phyloP scores from a whole-genome alignment of 2,797 vertebrate species.

The Carcharodon carcharias region DNA sequence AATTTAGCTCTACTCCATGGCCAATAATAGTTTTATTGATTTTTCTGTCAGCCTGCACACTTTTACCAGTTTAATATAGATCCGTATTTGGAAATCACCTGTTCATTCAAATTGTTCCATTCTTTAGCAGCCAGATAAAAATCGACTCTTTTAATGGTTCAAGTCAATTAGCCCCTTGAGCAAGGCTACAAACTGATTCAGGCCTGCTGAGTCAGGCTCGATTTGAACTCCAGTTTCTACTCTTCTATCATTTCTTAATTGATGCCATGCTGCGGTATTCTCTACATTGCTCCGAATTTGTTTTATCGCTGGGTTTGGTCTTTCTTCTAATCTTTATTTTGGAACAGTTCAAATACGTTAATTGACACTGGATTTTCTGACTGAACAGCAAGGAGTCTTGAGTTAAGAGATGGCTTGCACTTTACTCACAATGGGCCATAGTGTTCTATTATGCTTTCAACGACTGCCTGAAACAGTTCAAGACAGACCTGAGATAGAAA shows the following conservation, averaged over 20 bases:
- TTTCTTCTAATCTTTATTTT: constrained; percentile 34
- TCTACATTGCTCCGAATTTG: not conserved
- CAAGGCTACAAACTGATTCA: constrained; percentile 80
- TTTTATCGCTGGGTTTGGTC: constrained; percentile 20
- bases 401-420: constrained; percentile 23
- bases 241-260: constrained; percentile 69
- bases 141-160: constrained; percentile 24
- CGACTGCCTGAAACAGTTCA: not conserved
- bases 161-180: constrained; percentile 62
- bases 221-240: constrained; percentile 97
- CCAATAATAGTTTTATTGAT: constrained; percentile 29
- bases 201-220: constrained; percentile 94
- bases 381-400: constrained; percentile 26
- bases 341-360: constrained; percentile 35
- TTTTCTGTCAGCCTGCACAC: constrained; percentile 36
- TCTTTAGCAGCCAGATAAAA: constrained; percentile 18
- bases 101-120: constrained; percentile 32
- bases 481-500: not conserved
- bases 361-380: constrained; percentile 29
- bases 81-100: constrained; percentile 34
- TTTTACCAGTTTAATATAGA: constrained; percentile 29
- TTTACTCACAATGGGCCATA: not conserved
- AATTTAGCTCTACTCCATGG: constrained; percentile 5
- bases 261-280: constrained; percentile 12
- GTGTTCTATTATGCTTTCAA: constrained; percentile 14